These are phyloP conservation scores for Gryllus bimaculatus DNA, from an alignment of 1,140 invertebrate species.

Conservation along the genomic window DNA sequence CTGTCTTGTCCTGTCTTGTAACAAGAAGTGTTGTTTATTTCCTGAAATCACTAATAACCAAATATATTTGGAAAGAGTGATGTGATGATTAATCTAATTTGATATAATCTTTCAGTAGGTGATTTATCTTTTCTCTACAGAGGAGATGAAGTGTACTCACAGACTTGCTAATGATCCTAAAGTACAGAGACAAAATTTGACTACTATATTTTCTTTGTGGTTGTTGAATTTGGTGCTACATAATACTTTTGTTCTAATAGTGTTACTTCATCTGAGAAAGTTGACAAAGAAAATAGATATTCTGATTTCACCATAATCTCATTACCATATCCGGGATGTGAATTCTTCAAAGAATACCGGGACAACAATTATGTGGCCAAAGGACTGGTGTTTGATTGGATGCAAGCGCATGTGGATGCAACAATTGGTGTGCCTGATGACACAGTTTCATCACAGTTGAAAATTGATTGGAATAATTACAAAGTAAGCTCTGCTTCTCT, in stretches of 20 bases:
- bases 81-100: too few species aligned
- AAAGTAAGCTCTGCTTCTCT: slow-evolving; percentile 38
- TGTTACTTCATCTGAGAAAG: slow-evolving; percentile 80
- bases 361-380: slow-evolving; percentile 60
- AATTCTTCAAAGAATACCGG: slow-evolving; percentile 66
- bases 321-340: slow-evolving; percentile 76
- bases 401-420: slow-evolving; percentile 63
- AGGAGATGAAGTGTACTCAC: too few species aligned
- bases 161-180: too few species aligned
- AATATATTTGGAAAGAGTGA: too few species aligned
- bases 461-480: slow-evolving; percentile 64
- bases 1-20: too few species aligned
- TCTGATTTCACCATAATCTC: slow-evolving; percentile 63
- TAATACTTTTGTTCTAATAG: slow-evolving; percentile 35
- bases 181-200: too few species aligned
- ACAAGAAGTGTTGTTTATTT: too few species aligned
- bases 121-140: too few species aligned
- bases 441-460: slow-evolving; percentile 45
- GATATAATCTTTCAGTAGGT: too few species aligned
- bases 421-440: slow-evolving; percentile 57
- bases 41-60: too few species aligned
- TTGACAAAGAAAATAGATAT: slow-evolving; percentile 72
- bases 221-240: too few species aligned
- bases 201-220: too few species aligned
- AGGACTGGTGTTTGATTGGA: slow-evolving; percentile 67